These are phyloP conservation scores for Phymorhynchus buccinoides DNA, from an alignment of 1,140 invertebrate genomes.

Conservation along the genomic window DNA sequence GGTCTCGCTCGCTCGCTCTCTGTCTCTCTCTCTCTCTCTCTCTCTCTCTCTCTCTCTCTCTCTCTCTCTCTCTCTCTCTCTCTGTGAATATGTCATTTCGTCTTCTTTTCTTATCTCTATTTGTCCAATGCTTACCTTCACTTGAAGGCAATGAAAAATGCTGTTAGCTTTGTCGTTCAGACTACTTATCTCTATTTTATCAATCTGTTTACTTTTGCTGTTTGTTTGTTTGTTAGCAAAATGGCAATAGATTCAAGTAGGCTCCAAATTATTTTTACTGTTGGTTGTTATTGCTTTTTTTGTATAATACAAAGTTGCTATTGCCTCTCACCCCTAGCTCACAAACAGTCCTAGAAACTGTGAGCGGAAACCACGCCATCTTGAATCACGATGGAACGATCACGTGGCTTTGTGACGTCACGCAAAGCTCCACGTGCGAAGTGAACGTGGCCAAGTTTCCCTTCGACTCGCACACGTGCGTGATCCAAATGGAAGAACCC, in stretches of 20 bases:
- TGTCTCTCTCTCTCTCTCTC: no score
- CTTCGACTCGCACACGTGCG: conserved; percentile 42
- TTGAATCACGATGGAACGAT: conserved; percentile 28
- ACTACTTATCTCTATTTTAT: no score
- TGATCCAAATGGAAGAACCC: neutral
- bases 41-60: no score
- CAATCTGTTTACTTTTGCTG: neutral
- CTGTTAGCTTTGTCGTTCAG: no score
- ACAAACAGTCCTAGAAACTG: conserved; percentile 17
- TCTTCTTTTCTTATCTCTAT: no score
- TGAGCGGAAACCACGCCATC: conserved; percentile 23
- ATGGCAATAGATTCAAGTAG: neutral
- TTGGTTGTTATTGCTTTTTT: no score
- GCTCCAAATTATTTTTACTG: neutral
- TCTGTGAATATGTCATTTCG: no score
- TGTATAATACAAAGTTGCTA: neutral
- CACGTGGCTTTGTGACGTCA: conserved; percentile 35
- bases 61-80: no score
- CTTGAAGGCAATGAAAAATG: no score
- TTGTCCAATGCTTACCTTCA: no score
- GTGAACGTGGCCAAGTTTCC: conserved; percentile 41
- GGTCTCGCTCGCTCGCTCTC: no score
- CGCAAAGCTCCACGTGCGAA: conserved; percentile 20
- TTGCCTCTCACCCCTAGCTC: neutral
- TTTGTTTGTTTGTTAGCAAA: neutral